Evolutionary conservation across 2,888 invertebrate species (phyloP).

Genomic region (Chrysolina oricalcia): DNA sequence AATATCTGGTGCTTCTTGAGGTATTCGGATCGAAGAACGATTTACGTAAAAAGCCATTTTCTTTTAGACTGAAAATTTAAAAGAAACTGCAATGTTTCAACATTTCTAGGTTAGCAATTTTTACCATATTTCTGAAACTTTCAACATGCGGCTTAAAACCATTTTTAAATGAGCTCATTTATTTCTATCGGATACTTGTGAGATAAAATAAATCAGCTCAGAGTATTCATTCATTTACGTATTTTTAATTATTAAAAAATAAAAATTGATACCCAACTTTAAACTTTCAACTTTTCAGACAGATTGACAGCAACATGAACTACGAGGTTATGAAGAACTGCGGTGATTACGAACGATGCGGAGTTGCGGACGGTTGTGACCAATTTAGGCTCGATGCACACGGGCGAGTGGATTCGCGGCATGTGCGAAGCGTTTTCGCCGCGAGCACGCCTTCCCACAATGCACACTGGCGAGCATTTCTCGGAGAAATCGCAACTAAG

Average conservation of each 20-base stretch:
- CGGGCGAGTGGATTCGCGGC: too few species aligned
- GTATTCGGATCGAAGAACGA: slow-evolving; percentile 2
- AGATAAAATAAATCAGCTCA: neutral
- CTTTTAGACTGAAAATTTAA: slow-evolving; percentile 46
- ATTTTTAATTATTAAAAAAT: neutral
- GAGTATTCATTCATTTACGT: slow-evolving; percentile 12
- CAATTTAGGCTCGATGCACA: too few species aligned
- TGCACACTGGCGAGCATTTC: too few species aligned
- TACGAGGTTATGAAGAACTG: too few species aligned
- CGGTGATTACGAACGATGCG: too few species aligned
- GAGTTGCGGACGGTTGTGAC: too few species aligned
- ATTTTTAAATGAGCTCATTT: neutral
- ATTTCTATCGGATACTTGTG: neutral
- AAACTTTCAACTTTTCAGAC: neutral
- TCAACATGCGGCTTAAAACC: slow-evolving; percentile 15
- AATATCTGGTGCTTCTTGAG: slow-evolving; percentile 52
- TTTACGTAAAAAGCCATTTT: slow-evolving; percentile 42
- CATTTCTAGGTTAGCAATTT: neutral
- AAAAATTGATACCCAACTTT: neutral
- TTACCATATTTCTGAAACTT: slow-evolving; percentile 23
- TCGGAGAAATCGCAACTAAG: too few species aligned
- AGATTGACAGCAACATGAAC: too few species aligned
- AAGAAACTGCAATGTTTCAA: slow-evolving; percentile 1
- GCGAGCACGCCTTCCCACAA: too few species aligned
- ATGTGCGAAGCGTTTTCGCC: too few species aligned